Conservation (phyloP, 2,113 vertebrate genomes). For the Psammodynastes pulverulentus region DNA sequence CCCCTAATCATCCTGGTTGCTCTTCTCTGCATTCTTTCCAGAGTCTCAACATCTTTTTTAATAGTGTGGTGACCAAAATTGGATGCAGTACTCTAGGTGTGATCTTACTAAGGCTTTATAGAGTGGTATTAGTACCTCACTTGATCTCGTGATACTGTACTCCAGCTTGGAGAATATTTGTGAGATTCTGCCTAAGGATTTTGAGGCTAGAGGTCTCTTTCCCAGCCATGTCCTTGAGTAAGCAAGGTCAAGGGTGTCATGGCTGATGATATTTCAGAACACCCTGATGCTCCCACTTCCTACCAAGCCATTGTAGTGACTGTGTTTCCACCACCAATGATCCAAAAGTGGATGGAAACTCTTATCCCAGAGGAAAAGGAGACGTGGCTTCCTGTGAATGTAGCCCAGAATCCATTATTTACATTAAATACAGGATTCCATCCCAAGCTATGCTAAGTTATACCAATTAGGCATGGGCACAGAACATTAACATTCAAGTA, state of each 20-base stretch:
- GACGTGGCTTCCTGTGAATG: not conserved
- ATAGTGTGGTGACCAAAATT: no score
- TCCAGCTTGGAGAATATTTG: not conserved
- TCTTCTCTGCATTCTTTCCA: no score
- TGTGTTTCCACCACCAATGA: not conserved
- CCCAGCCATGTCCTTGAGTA: not conserved
- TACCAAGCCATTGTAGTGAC: not conserved
- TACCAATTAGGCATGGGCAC: conserved; percentile 21
- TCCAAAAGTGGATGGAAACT: not conserved
- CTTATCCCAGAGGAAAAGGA: not conserved
- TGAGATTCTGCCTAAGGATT: not conserved
- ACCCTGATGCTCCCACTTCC: not conserved
- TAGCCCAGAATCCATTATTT: conserved; percentile 21
- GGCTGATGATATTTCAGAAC: not conserved
- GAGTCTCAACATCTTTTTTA: no score
- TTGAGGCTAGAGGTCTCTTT: not conserved
- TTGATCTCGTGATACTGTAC: no score
- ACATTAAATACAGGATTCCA: conserved; percentile 23
- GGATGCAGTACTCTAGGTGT: no score
- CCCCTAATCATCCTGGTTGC: no score
- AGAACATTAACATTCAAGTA: conserved; percentile 31
- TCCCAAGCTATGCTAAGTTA: conserved; percentile 20
- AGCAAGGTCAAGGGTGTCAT: no score
- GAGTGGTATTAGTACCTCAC: no score
- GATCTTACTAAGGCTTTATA: no score